Conservation (phyloP, 2,113 vertebrate genomes). For the Gopherus evgoodei region DNA sequence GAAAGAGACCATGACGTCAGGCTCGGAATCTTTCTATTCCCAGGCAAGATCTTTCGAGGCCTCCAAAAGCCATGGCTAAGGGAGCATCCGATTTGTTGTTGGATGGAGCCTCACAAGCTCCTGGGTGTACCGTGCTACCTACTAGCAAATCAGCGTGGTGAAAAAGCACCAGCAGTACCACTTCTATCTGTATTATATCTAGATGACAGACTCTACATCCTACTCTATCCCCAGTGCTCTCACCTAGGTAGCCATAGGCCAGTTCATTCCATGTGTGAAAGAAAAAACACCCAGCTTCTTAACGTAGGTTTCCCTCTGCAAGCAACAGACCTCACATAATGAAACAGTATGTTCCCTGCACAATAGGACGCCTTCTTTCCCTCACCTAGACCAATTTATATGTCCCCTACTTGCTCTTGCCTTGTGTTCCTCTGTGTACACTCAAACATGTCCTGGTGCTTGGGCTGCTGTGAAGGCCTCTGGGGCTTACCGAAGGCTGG, state of each 20-base stretch:
- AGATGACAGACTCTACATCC: rapidly evolving
- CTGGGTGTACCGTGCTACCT: rapidly evolving
- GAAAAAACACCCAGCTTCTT: background rate
- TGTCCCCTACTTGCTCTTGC: background rate
- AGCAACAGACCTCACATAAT: rapidly evolving
- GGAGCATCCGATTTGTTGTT: rapidly evolving
- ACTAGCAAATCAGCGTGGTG: background rate
- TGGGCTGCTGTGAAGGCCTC: background rate
- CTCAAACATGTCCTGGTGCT: background rate
- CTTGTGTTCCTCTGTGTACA: background rate
- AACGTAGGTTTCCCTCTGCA: rapidly evolving
- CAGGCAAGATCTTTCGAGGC: background rate
- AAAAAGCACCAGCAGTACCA: background rate
- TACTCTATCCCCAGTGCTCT: background rate
- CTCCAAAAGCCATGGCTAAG: background rate
- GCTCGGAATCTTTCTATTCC: background rate
- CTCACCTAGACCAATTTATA: background rate
- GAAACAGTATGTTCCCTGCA: background rate
- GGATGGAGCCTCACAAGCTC: background rate
- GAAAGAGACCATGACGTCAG: rapidly evolving
- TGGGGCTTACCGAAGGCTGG: background rate
- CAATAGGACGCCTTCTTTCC: background rate
- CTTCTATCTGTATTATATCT: background rate
- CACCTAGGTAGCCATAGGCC: background rate
- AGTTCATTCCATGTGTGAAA: background rate